Percentiles rank a stretch among this genome's conserved stretches.
These are phyloP conservation scores for Bovichtus diacanthus DNA, from an alignment of 2,797 vertebrate genomes.

Conservation along the genomic window DNA sequence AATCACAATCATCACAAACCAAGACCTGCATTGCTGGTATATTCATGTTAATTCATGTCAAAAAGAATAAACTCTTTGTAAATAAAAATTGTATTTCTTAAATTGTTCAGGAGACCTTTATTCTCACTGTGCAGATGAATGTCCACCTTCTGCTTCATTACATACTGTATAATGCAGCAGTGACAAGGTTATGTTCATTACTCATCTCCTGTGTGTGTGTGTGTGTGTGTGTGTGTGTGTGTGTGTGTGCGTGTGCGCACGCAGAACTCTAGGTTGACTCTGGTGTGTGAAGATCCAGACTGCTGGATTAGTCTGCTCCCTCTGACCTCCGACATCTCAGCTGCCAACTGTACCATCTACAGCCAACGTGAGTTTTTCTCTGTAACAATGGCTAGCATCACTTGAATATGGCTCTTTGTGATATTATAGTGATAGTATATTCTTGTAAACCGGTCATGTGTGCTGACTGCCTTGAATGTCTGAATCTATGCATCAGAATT, in stretches of 20 bases:
- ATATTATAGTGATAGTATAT: background rate
- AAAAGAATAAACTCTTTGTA: accelerated
- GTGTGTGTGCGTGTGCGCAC: constrained; percentile 24
- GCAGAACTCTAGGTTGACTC: constrained; percentile 78
- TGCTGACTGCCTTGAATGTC: background rate
- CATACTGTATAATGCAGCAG: background rate
- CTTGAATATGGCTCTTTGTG: background rate
- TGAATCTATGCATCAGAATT: background rate
- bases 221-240: constrained; percentile 40
- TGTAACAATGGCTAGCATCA: background rate
- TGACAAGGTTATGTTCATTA: background rate
- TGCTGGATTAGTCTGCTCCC: constrained; percentile 91
- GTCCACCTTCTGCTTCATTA: background rate
- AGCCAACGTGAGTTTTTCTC: constrained; percentile 84
- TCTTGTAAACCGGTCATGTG: background rate
- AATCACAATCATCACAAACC: background rate
- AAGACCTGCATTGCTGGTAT: background rate
- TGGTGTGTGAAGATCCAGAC: constrained; percentile 86
- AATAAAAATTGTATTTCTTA: background rate
- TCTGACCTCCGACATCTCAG: constrained; percentile 75
- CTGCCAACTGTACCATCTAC: constrained; percentile 90
- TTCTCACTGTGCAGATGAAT: background rate
- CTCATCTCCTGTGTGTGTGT: constrained; percentile 1
- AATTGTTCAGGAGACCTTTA: background rate
- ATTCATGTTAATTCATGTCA: background rate